Base-by-base conservation (phyloP, 1,140 invertebrate genomes). In the Solen grandis region DNA sequence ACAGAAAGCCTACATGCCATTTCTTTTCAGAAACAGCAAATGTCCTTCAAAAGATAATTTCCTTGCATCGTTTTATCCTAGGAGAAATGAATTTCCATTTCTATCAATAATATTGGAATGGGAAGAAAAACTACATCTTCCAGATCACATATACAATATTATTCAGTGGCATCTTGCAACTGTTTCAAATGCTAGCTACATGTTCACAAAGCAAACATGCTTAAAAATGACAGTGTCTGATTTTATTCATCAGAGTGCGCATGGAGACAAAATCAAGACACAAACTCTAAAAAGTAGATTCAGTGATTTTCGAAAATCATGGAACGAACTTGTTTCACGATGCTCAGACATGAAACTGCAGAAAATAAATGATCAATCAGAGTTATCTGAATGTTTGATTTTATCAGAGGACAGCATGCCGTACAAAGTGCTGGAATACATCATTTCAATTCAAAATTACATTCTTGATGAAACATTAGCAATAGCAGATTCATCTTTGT, bases 141-240 rank as follows among this genome's bases (percentile, higher is more conserved):
- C 73, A 65, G 35, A 31, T 14, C 73, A 75, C 31, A 65, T 65
- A 2, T n/a, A 33, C 5, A 75, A 33, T 31, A 36, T 75, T 36
- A 27, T 75, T 63, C 38, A 63, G 27, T 75, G 73, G 73, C 73
- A 75, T 14, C 14, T 27, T 10, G 36, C 73, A 63, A 52, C 59
- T 16, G 60, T 75, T 16, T 41, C 59, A 10, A 63, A 75, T 63
- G 59, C 59, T 33, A 75, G 46, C 54, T 75, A 75, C 35, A 75
- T 52, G 31, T 14, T 75, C 5, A 75, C 50, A 33, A 41, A 35
- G 10, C 19, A 52, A 3, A 60, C 46, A 27, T 75, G 73, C 41
- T 25, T 35, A 0, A 46, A 29, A 60, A 75, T 63, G 73, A 75
- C 59, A 22, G 73, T 52, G 0, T 31, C 33, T 41, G 73, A 75